Evolutionary conservation across 2,888 invertebrate genomes (phyloP), one percentile per base, ranked within the genome.

Genomic region (Melangyna quadrimaculata): DNA sequence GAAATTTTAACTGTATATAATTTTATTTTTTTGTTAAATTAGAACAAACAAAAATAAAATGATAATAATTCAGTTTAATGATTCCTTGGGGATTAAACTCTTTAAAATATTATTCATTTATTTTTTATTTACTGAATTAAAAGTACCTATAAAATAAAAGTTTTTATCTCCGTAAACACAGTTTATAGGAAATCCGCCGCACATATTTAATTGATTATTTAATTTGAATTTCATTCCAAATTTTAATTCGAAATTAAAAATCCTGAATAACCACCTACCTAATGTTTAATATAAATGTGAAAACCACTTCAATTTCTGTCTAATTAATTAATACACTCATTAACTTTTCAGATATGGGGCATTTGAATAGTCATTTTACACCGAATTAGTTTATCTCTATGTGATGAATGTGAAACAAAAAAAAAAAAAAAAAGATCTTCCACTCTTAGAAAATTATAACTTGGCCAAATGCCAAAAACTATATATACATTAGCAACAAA

Each of bases 321-420:
- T 51, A 22, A 71, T 72, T 72, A 61, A 59, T 32, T 45, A 59
- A 17, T 51, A 17, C 48, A 27, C 24, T 61, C 72, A 72, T 72
- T 61, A 72, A 72, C 48, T 27, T 51, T 29, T 57, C 2, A 10
- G 67, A 77, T 70, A 51, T 32, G 77, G 22, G 29, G 35, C 61
- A 78, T 70, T 63, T 70, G 70, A 53, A 45, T 48, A 65, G 32
- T 40, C 37, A 65, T 65, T 75, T 57, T 67, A 55, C 51, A 73
- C 59, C 59, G 3, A 6, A 57, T 53, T 78, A 40, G 5, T 1
- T 40, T 65, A n/a, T 37, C 9, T 37, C 17, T n/a, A 22, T 7
- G 0, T 72, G 67, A 79, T 59, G 7, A 59, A 73, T 72, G 40
- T 40, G 51, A 59, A 57, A 65, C 57, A 57, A 78, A 72, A 72